A percentile compares a stretch with the other conserved stretches of the same genome.
Evolutionary conservation across 1,140 invertebrate species (phyloP).

Genomic region (Plectrocnemia conspersa): DNA sequence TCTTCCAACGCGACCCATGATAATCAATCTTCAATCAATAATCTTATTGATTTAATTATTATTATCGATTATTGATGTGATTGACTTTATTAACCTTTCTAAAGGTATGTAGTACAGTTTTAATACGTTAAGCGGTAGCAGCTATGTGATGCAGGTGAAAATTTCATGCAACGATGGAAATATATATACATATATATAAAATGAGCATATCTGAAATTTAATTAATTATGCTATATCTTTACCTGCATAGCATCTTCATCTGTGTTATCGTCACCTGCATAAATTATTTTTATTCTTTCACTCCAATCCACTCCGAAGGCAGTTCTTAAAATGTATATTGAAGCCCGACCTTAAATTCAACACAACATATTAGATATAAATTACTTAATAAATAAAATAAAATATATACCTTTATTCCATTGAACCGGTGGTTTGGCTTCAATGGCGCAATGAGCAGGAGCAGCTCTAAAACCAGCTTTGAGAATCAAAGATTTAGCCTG

Average conservation of each 20-base stretch:
- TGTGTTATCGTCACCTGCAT: constrained; percentile 83
- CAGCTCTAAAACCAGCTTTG: constrained; percentile 70
- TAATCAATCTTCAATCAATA: too few species aligned
- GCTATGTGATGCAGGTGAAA: too few species aligned
- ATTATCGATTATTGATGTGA: too few species aligned
- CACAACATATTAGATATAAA: constrained; percentile 19
- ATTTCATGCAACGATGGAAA: too few species aligned
- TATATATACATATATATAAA: constrained; percentile 3
- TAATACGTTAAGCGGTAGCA: too few species aligned
- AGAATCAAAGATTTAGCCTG: constrained; percentile 69
- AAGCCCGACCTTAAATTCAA: constrained; percentile 62
- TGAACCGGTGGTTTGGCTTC: constrained; percentile 84
- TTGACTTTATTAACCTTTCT: too few species aligned
- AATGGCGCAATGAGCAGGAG: constrained; percentile 74
- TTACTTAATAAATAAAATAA: not conserved
- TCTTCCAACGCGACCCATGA: too few species aligned
- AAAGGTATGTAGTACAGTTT: too few species aligned
- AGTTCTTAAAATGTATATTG: constrained; percentile 83
- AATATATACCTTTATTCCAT: constrained; percentile 72
- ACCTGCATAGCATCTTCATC: constrained; percentile 91
- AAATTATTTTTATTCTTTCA: constrained; percentile 84
- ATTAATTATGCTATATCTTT: constrained; percentile 36
- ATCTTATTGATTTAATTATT: too few species aligned
- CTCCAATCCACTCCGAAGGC: constrained; percentile 89
- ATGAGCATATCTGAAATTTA: not conserved